Base-by-base conservation (phyloP, 2,797 vertebrate genomes). In the Ptychobarbus kaznakovi region DNA sequence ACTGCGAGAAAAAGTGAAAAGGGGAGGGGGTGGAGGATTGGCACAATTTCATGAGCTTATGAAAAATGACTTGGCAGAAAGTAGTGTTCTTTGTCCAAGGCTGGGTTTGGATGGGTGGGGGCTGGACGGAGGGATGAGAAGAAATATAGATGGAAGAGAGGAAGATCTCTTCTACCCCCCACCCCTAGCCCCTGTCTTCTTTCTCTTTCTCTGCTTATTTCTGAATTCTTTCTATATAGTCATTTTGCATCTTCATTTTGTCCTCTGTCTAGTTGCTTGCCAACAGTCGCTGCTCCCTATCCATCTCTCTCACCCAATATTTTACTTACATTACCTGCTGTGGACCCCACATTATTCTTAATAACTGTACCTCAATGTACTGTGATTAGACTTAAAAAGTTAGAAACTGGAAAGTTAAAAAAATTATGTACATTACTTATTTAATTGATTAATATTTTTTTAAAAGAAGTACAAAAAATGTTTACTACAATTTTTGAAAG, bases 11-110 rank as follows among this genome's bases (percentile, higher is more conserved):
- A 74, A 35, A 51, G 13, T 15, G 42, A 73, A 65, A 79, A 42
- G 84, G 25, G 69, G 69, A 79, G 69, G 42, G 91, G 90, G 90
- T 91, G 89, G 85, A 80, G 89, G 89, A 91, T 92, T 91, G 91
- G 91, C 90, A 92, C 83, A 89, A 92, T 92, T 91, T 81, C 86
- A 92, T 90, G 90, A 90, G 92, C 91, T 93, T 90, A 94, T 94
- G 92, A 94, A 91, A 91, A 93, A 94, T 87, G 87, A 93, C 87
- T 90, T 94, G 92, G 90, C 92, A 92, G 88, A 88, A 86, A 87
- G 86, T 88, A 88, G 84, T 85, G 83, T 88, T 92, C 90, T 93
- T 88, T 90, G 87, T 89, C 87, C 90, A 90, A 90, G 87, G 90
- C 82, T 80, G 78, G 68, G 72, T 81, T 81, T 81, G 22, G 72